Percentiles rank a stretch among this genome's conserved stretches.
These are phyloP conservation scores for Torymus aiolomorphi DNA, from an alignment of 2,888 invertebrate genomes.

Conservation along the genomic window DNA sequence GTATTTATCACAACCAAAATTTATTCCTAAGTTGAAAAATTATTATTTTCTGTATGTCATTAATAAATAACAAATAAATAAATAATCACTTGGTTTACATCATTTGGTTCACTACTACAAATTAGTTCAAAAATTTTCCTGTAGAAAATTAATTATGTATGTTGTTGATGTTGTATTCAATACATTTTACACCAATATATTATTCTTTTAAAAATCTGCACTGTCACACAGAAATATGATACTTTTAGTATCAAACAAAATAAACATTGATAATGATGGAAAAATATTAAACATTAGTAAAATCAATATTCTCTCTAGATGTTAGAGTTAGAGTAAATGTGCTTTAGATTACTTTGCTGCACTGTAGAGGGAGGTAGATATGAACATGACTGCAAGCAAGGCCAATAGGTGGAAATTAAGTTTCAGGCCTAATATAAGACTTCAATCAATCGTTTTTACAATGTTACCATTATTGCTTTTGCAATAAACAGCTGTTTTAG, in stretches of 20 bases:
- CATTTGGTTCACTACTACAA: no score
- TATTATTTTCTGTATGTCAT: no score
- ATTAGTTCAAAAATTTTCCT: no score
- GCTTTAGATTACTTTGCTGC: conserved; percentile 48
- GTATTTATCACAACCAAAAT: no score
- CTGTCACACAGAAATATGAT: no score
- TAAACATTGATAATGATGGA: neutral
- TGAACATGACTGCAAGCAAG: conserved; percentile 53
- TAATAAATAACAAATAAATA: no score
- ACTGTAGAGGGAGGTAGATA: conserved; percentile 49
- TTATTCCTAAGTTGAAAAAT: no score
- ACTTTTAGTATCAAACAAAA: no score
- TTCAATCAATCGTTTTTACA: conserved; percentile 43
- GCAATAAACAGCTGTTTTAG: no score
- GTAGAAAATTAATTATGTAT: no score
- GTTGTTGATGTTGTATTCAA: no score
- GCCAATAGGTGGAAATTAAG: conserved; percentile 48
- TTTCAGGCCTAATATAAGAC: conserved; percentile 42
- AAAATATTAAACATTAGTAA: neutral
- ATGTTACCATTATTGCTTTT: conserved; percentile 40
- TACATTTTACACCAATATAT: neutral
- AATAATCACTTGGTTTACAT: no score
- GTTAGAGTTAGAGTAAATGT: conserved; percentile 54
- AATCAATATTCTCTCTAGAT: conserved; percentile 40
- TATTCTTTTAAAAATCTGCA: neutral